These are phyloP conservation scores for Barypeithes pellucidus DNA, from an alignment of 2,888 invertebrate species.

Conservation along the genomic window DNA sequence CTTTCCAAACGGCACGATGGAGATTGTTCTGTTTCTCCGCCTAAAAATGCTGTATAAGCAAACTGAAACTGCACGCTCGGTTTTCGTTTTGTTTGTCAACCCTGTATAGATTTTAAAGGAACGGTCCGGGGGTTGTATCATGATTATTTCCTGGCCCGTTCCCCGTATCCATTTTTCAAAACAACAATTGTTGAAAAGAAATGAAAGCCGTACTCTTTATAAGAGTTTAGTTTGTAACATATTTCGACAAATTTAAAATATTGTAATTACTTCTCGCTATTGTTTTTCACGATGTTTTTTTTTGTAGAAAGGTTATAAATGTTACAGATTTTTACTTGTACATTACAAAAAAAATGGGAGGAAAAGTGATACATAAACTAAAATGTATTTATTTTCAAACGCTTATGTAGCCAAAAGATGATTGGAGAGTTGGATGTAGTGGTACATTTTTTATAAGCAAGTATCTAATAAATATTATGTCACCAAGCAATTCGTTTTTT, in stretches of 20 bases:
- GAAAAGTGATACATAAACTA: constrained; percentile 50
- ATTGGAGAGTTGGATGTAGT: constrained; percentile 61
- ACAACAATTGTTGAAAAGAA: constrained; percentile 58
- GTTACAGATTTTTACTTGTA: constrained; percentile 57
- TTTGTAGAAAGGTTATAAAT: constrained; percentile 47
- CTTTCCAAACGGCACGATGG: too few species aligned
- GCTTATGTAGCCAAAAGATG: constrained; percentile 60
- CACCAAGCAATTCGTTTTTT: constrained; percentile 16
- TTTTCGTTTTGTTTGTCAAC: background rate
- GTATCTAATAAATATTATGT: constrained; percentile 40
- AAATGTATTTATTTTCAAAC: constrained; percentile 62
- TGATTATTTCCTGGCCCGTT: background rate
- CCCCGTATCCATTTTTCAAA: constrained; percentile 48
- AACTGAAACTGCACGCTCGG: background rate
- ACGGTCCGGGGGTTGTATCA: background rate
- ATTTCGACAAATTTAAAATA: constrained; percentile 56
- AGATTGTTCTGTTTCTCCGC: too few species aligned
- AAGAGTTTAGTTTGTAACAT: constrained; percentile 61
- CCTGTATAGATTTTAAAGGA: constrained; percentile 14
- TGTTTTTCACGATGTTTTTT: constrained; percentile 55
- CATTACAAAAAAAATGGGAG: constrained; percentile 58
- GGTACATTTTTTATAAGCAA: constrained; percentile 62
- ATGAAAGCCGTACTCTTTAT: constrained; percentile 61
- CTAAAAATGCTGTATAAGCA: background rate
- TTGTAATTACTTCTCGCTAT: constrained; percentile 28